phyloP scores from a whole-genome alignment of 2,113 vertebrate species.

The Gnathonemus echidnorhynchus region DNA sequence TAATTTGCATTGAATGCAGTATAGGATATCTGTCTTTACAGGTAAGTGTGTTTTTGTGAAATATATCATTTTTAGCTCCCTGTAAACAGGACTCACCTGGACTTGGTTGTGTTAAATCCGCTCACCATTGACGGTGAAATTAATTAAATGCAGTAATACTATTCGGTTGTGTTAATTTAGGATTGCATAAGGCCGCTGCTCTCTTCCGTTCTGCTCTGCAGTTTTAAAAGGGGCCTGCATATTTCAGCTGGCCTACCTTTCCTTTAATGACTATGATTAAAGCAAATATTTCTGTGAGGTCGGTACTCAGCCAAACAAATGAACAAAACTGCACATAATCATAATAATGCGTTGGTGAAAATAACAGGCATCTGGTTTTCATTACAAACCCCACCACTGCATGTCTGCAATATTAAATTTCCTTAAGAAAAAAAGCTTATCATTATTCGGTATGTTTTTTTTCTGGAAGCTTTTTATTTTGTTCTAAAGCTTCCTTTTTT shows the following conservation, averaged over 20 bases:
- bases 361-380: neutral
- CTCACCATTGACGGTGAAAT: neutral
- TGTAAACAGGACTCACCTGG: neutral
- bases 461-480: neutral
- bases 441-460: neutral
- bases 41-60: neutral
- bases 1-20: neutral
- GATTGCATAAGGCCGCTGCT: neutral
- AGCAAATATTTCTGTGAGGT: slow-evolving; percentile 3
- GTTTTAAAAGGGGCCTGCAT: neutral
- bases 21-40: neutral
- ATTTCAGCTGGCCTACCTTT: neutral
- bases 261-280: neutral
- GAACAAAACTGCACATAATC: neutral
- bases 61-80: neutral
- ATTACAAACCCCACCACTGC: neutral
- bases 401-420: neutral
- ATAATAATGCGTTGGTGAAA: neutral
- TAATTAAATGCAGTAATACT: neutral
- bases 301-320: neutral
- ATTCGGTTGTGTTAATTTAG: neutral
- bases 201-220: neutral
- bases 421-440: neutral
- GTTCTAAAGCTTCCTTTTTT: neutral
- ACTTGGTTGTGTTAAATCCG: neutral